A percentile compares a stretch with the other conserved stretches of the same genome.
Evolutionary conservation across 2,113 vertebrate species (phyloP).

Genomic region (Dicentrarchus labrax): DNA sequence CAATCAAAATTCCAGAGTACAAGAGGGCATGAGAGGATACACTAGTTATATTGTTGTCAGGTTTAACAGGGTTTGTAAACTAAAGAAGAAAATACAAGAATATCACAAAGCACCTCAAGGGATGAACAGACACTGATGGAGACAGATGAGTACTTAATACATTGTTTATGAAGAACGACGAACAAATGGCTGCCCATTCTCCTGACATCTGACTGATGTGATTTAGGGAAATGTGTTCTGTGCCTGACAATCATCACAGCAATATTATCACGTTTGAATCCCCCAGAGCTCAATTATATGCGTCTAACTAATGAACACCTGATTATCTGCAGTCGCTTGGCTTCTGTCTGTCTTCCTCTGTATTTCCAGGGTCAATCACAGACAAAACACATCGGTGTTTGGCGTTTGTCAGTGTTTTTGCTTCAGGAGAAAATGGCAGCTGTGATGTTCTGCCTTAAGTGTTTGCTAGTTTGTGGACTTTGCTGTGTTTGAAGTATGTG

Average conservation of each 20-base stretch:
- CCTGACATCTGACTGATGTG: neutral
- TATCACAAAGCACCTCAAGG: neutral
- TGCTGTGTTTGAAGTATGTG: constrained; percentile 13
- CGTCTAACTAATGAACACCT: neutral
- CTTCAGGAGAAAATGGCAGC: constrained; percentile 43
- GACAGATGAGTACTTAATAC: neutral
- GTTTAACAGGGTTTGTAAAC: neutral
- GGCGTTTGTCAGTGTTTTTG: constrained; percentile 20
- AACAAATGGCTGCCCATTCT: neutral
- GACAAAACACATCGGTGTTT: constrained; percentile 17
- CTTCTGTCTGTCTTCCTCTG: neutral
- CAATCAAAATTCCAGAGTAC: neutral
- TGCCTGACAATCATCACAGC: neutral
- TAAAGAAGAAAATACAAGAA: neutral
- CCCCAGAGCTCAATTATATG: neutral
- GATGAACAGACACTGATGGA: constrained; percentile 2
- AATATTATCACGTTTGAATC: neutral
- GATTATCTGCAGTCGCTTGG: neutral
- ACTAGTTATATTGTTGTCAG: neutral
- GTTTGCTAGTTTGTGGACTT: constrained; percentile 5
- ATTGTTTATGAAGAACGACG: neutral
- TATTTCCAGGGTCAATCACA: constrained; percentile 3
- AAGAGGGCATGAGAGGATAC: neutral
- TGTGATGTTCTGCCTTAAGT: constrained; percentile 14
- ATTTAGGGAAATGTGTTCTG: constrained; percentile 6